Percentiles rank a stretch among this genome's conserved stretches.
Evolutionary conservation across 2,888 invertebrate genomes (phyloP).

Genomic region (Thymelicus lineola): DNA sequence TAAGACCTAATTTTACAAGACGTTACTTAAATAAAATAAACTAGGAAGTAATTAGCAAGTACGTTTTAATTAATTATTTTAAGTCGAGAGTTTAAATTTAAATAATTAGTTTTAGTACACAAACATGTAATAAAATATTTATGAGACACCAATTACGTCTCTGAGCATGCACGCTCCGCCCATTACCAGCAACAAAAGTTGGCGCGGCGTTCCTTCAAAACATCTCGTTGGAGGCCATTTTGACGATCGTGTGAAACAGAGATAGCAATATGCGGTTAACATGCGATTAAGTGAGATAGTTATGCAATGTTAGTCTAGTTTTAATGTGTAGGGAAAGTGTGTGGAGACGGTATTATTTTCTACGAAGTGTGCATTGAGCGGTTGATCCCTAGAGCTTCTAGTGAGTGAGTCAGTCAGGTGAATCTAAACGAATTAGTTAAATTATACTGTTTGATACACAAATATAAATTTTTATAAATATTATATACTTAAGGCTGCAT

Average conservation of each 20-base stretch:
- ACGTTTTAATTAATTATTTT: no score
- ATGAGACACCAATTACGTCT: conserved; percentile 56
- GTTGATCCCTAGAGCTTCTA: conserved; percentile 42
- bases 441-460: background rate
- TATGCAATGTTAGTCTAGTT: conserved; percentile 83
- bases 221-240: conserved; percentile 85
- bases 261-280: conserved; percentile 66
- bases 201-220: conserved; percentile 84
- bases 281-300: conserved; percentile 82
- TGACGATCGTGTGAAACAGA: conserved; percentile 78
- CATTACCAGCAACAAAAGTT: conserved; percentile 84
- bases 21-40: no score
- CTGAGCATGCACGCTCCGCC: conserved; percentile 82
- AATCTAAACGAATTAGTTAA: conserved; percentile 9
- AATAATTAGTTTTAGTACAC: background rate
- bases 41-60: no score
- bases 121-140: conserved; percentile 16
- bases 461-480: background rate
- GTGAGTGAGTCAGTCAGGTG: conserved; percentile 41
- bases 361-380: conserved; percentile 51
- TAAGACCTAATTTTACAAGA: no score
- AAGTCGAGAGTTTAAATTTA: conserved; percentile 13
- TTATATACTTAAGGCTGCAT: background rate
- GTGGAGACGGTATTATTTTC: conserved; percentile 60
- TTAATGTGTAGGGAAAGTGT: conserved; percentile 72